phyloP scores from a whole-genome alignment of 2,797 vertebrate genomes.

The Mico argentatus region DNA sequence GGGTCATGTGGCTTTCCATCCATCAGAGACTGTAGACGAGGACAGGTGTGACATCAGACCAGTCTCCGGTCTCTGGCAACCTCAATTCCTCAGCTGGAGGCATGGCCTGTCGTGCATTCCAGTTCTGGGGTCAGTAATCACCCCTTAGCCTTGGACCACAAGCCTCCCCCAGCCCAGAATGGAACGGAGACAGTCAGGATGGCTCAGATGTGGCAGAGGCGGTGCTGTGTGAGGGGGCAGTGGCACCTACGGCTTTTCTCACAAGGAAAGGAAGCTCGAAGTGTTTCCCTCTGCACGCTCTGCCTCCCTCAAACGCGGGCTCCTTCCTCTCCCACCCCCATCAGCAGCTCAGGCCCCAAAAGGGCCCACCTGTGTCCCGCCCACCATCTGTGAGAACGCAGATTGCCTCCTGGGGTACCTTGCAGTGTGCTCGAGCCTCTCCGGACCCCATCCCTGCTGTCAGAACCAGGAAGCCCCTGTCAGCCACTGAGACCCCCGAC shows the following conservation, averaged over 20 bases:
- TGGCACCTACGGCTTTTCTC: background rate
- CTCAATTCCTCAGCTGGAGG: no score
- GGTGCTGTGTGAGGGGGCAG: fast-evolving
- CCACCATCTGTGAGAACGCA: background rate
- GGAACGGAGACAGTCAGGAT: background rate
- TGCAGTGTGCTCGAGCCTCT: background rate
- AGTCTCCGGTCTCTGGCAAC: no score
- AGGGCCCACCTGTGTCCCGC: background rate
- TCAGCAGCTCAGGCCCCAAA: background rate
- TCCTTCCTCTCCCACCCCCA: background rate
- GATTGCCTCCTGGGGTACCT: background rate
- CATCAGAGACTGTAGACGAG: background rate
- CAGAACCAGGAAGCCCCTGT: background rate
- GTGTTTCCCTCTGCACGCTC: background rate
- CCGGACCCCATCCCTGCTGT: background rate
- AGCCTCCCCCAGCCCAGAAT: background rate
- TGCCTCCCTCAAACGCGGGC: no score
- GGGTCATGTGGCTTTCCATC: background rate
- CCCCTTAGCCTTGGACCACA: background rate
- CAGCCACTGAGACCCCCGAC: fast-evolving
- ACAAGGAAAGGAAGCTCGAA: background rate
- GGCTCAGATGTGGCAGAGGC: no score
- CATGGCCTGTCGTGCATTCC: background rate
- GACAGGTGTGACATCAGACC: background rate
- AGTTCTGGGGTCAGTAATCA: background rate